Evolutionary conservation across 2,113 vertebrate genomes (phyloP), one percentile per base, ranked within the genome.

Genomic region (Gymnogyps californianus): DNA sequence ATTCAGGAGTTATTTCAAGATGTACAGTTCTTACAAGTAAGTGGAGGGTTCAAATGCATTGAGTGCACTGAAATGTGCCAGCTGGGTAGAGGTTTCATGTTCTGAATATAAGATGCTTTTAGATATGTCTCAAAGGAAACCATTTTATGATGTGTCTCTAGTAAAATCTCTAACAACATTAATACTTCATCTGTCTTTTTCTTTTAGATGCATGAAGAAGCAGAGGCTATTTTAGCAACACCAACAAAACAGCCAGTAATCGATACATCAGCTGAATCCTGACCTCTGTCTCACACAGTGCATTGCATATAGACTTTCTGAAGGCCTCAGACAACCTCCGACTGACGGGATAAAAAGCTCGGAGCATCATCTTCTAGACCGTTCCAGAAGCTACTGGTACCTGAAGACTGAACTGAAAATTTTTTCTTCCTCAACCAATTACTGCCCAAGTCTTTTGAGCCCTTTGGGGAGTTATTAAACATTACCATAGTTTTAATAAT

Each of bases 1-100:
- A 99, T 99, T 97, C 99, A 99, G 97, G 99, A 99, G 83, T 98
- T 99, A 13, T 99, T 99, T 98, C 99, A 99, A 81, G 99, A 99
- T 90, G 99, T 99, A 90, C 99, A 99, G 94, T 99, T 99, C 98
- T 98, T 99, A 98, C 99, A 99, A 91, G 99, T 99, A 97, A 98
- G 98, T 79, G 59, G 55, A 84, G 26, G 6, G 28, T 72, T 61
- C 31, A 31, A 1, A 6, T 44, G 49, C 1, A 1, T 9, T 62
- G 46, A 70, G 9, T 16, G 47, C 42, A 64, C 34, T 28, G 22
- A 44, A 91, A 34, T 36, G n/a, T 70, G 13, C 51, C 79, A 66
- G 3, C 31, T 57, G 40, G 42, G 28, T 76, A 18, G 10, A 32
- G 40, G 17, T 72, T 83, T 54, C 12, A 2, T 18, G 7, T 66